Evolutionary conservation across 2,797 vertebrate genomes (phyloP), one percentile per base, ranked within the genome.

Genomic region (Morelia viridis): DNA sequence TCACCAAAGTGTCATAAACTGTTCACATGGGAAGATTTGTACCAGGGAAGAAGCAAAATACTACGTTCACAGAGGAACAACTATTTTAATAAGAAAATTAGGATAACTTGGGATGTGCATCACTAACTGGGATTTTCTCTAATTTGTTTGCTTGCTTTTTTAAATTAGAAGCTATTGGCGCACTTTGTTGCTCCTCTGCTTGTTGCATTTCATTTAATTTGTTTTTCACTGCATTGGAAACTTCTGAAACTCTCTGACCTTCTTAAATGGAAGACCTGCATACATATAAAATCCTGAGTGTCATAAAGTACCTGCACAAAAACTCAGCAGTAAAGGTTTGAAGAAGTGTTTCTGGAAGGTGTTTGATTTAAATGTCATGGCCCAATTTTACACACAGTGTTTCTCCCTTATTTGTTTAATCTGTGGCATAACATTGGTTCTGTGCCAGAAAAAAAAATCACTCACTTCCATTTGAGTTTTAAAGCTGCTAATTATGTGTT

Each of bases 401-500:
- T 93, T 84, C 89, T 93, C 93, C 83, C 86, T 15, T 10, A 1
- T 86, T 0, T 93, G 17, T 95, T 95, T 95, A 92, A 53, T 57
- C 88, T 88, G 35, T 58, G 71, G 85, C 61, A 19, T 41, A 93
- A 22, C 46, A 85, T 65, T 58, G 61, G 31, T 91, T 26, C 31
- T 58, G 58, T 80, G 83, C n/a, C 88, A 92, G 8, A 1, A 10
- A 26, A 12, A 65, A 0, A 24, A 6, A 50, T 35, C 41, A 88
- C 93, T 92, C 86, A 31, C 8, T 28, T 24, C 62, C 58, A 87
- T 6, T 93, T 91, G 89, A 76, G 91, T 93, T 91, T 68, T 62
- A 35, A 50, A 61, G 46, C 17, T 92, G 56, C 85, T 90, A 91
- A 93, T 92, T 68, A 90, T 95, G 93, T 94, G 64, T 31, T 92